These are phyloP conservation scores for Schrankia costaestrigalis DNA, from an alignment of 2,888 invertebrate genomes.

Conservation along the genomic window DNA sequence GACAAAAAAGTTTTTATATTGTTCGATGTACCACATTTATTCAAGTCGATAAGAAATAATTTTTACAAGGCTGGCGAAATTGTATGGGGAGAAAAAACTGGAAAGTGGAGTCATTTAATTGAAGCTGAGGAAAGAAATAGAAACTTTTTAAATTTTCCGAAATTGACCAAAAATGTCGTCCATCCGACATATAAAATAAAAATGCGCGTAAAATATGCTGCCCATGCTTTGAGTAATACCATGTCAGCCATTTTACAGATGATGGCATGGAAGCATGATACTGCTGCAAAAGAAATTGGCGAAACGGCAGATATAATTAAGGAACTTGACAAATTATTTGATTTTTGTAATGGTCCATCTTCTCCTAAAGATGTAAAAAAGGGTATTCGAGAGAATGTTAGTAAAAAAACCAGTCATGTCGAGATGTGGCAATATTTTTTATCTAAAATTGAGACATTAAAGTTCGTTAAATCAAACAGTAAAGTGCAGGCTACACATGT, in stretches of 20 bases:
- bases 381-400: slow-evolving; percentile 10
- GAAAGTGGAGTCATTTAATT: not conserved
- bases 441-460: not conserved
- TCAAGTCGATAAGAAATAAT: slow-evolving; percentile 1
- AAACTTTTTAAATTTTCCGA: slow-evolving; percentile 8
- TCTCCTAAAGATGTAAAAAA: slow-evolving; percentile 17
- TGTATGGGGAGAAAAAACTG: not conserved
- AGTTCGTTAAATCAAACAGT: not conserved
- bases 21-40: not conserved
- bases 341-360: slow-evolving; percentile 23
- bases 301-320: slow-evolving; percentile 5
- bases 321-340: slow-evolving; percentile 14
- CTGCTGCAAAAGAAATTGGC: not conserved
- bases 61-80: not conserved
- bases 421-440: not conserved
- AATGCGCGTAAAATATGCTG: slow-evolving; percentile 23
- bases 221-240: slow-evolving; percentile 22
- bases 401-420: slow-evolving; percentile 1
- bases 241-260: slow-evolving; percentile 18
- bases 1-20: not conserved
- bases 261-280: not conserved
- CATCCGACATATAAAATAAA: slow-evolving; percentile 12
- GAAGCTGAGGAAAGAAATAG: not conserved
- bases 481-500: slow-evolving; percentile 1
- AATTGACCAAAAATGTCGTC: slow-evolving; percentile 11